Evolutionary conservation across 2,797 vertebrate genomes (phyloP).

Genomic region (Bradypodion pumilum): DNA sequence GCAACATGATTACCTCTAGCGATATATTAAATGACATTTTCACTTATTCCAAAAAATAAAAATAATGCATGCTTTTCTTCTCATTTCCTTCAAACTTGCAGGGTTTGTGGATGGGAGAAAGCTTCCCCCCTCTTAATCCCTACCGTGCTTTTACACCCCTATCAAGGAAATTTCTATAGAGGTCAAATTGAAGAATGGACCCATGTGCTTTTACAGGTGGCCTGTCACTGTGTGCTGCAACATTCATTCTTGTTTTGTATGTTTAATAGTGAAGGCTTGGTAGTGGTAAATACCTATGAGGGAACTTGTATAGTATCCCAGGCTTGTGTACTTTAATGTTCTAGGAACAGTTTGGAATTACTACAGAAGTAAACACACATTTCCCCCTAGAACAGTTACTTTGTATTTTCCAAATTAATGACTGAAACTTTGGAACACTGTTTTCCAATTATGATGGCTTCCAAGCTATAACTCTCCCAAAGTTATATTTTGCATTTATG

Average conservation of each 20-base stretch:
- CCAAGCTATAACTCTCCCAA: background rate
- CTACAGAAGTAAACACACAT: background rate
- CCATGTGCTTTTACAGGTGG: background rate
- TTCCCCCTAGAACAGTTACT: background rate
- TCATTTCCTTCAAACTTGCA: background rate
- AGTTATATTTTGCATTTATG: background rate
- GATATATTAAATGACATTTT: background rate
- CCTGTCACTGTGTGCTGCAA: background rate
- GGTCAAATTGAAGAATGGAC: background rate
- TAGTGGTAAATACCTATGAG: background rate
- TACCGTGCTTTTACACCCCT: background rate
- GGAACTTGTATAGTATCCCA: background rate
- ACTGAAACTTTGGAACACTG: too few relatives aligned
- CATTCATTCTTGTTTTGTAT: background rate
- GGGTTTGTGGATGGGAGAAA: background rate
- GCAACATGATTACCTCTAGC: background rate
- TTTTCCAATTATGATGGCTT: background rate
- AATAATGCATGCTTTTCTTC: too few relatives aligned
- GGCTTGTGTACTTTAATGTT: background rate
- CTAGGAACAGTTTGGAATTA: background rate
- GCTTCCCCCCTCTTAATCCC: background rate
- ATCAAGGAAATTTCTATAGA: background rate
- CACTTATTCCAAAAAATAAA: background rate
- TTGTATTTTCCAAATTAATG: background rate
- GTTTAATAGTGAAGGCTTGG: background rate